Evolutionary conservation across 2,113 vertebrate genomes (phyloP).

Genomic region (Tachuris rubrigastra): DNA sequence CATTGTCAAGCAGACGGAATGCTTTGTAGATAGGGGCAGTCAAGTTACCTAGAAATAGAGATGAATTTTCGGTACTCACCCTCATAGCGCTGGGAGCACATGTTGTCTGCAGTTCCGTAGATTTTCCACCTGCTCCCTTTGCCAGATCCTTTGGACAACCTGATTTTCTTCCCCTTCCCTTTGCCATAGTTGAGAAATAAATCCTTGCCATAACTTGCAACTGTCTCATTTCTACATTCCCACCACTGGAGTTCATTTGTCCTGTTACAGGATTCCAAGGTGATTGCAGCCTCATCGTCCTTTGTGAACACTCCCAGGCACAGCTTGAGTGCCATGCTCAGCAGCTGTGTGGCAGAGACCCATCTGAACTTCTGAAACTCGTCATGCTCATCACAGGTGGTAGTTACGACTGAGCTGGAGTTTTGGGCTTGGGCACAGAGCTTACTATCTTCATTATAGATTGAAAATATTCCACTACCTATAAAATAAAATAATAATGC

Average conservation of each 20-base stretch:
- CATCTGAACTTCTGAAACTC: slow-evolving; percentile 88
- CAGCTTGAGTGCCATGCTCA: slow-evolving; percentile 83
- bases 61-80: slow-evolving; percentile 73
- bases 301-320: slow-evolving; percentile 81
- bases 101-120: slow-evolving; percentile 71
- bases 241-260: slow-evolving; percentile 83
- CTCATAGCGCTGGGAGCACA: slow-evolving; percentile 86
- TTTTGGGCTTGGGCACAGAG: slow-evolving; percentile 80
- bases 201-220: slow-evolving; percentile 77
- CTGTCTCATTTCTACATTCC: slow-evolving; percentile 88
- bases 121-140: slow-evolving; percentile 87
- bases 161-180: slow-evolving; percentile 79
- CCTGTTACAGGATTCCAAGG: slow-evolving; percentile 79
- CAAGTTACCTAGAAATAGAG: not conserved
- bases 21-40: not conserved
- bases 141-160: slow-evolving; percentile 77
- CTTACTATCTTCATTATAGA: slow-evolving; percentile 87
- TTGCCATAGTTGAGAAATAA: slow-evolving; percentile 88
- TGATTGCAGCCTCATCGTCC: slow-evolving; percentile 74
- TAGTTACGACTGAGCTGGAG: slow-evolving; percentile 63
- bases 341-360: slow-evolving; percentile 81
- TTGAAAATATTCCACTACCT: slow-evolving; percentile 83
- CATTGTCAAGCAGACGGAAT: too few relatives aligned
- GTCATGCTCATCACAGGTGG: slow-evolving; percentile 68
- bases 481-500: slow-evolving; percentile 4